A percentile compares a stretch with the other conserved stretches of the same genome.
Conservation (phyloP, 2,113 vertebrate species). For the Sylvia atricapilla region DNA sequence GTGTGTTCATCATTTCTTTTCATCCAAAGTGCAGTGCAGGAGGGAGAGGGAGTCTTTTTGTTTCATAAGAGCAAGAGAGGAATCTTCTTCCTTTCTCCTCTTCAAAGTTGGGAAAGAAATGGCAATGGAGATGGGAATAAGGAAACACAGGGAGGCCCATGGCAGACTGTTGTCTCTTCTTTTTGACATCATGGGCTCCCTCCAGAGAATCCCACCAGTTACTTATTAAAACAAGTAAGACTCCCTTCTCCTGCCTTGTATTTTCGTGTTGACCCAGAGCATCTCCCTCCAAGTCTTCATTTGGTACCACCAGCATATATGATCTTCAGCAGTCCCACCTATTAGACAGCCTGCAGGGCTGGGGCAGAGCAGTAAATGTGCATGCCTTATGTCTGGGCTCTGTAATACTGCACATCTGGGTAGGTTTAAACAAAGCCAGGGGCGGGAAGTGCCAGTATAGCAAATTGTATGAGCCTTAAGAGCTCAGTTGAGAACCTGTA, state of each 20-base stretch:
- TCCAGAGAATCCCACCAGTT: not conserved
- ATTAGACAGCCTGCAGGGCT: not conserved
- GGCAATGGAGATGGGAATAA: not conserved
- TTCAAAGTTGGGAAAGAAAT: not conserved
- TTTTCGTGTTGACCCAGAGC: not conserved
- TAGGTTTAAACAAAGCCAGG: not conserved
- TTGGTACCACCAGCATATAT: not conserved
- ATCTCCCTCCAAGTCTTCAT: not conserved
- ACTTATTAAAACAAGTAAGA: not conserved
- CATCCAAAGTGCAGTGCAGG: not conserved
- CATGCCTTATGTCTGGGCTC: not conserved
- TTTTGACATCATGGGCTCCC: not conserved
- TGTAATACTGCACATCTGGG: slow-evolving; percentile 9
- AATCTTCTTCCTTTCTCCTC: not conserved
- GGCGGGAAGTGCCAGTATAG: not conserved
- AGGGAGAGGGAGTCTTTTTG: not conserved
- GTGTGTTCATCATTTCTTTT: not conserved
- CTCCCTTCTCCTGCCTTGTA: not conserved
- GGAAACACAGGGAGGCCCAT: fast-evolving
- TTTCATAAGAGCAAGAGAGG: not conserved
- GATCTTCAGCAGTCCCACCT: not conserved
- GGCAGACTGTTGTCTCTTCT: not conserved
- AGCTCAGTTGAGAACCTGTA: not conserved
- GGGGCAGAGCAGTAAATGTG: not conserved
- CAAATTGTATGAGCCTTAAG: not conserved